Conservation (phyloP, 2,113 vertebrate genomes). For the Sporophila hypoxantha region DNA sequence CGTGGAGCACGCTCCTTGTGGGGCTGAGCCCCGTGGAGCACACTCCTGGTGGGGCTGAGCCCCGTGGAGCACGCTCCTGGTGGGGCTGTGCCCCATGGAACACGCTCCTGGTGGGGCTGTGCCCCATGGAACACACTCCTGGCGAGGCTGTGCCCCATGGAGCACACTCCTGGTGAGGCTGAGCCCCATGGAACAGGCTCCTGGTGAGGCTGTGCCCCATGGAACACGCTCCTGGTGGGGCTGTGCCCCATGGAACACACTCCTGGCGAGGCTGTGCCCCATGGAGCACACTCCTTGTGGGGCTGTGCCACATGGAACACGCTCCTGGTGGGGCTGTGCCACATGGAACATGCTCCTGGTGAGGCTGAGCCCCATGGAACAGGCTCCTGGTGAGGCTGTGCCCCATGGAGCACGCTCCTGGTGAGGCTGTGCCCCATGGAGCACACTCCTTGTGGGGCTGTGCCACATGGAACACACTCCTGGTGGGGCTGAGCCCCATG, state of each 20-base stretch:
- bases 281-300: too few species aligned
- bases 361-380: background rate
- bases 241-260: background rate
- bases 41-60: background rate
- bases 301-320: too few species aligned
- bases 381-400: too few species aligned
- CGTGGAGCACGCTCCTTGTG: too few species aligned
- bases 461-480: background rate
- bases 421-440: too few species aligned
- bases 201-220: background rate
- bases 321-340: too few species aligned
- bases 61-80: too few species aligned
- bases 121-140: background rate
- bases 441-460: rapidly evolving
- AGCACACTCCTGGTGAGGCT: too few species aligned
- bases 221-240: too few species aligned
- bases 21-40: background rate
- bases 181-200: background rate
- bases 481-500: too few species aligned
- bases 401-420: too few species aligned
- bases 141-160: background rate
- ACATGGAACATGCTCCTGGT: background rate
- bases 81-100: background rate
- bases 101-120: background rate
- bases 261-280: background rate